phyloP scores from a whole-genome alignment of 2,888 invertebrate species.

The Augiades crinisus region DNA sequence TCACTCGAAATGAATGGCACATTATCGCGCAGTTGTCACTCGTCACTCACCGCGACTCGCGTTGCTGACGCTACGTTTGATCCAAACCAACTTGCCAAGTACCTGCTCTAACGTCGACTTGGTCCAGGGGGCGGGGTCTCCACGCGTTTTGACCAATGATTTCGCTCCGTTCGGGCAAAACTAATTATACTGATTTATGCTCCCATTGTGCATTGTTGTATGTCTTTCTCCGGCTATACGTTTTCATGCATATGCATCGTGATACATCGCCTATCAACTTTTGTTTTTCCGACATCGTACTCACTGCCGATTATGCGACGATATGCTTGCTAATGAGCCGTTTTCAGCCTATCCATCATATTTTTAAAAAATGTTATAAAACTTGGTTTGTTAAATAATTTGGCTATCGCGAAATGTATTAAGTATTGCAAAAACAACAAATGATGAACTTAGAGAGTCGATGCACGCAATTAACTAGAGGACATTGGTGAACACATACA shows the following conservation, averaged over 20 bases:
- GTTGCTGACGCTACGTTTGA: slow-evolving; percentile 66
- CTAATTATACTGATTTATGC: slow-evolving; percentile 98
- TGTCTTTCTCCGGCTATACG: slow-evolving; percentile 70
- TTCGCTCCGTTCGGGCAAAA: slow-evolving; percentile 83
- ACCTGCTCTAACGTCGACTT: slow-evolving; percentile 63
- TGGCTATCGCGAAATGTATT: neutral
- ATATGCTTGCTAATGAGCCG: slow-evolving; percentile 25
- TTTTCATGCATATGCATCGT: slow-evolving; percentile 49
- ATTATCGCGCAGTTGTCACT: slow-evolving; percentile 3
- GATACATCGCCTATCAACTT: slow-evolving; percentile 42
- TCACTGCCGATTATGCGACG: slow-evolving; percentile 29
- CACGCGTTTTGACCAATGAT: slow-evolving; percentile 84
- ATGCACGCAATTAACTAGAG: neutral
- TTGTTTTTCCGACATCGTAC: slow-evolving; percentile 34
- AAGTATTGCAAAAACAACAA: neutral
- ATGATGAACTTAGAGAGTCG: no score
- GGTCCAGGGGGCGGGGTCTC: slow-evolving; percentile 80
- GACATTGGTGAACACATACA: neutral
- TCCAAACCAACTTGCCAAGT: slow-evolving; percentile 61
- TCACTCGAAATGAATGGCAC: neutral
- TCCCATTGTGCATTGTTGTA: slow-evolving; percentile 94
- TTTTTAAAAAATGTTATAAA: neutral
- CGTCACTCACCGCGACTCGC: slow-evolving; percentile 37
- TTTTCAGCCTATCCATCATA: slow-evolving; percentile 16
- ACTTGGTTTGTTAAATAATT: neutral